These are phyloP conservation scores for Forbesichthys papilliferus DNA, from an alignment of 2,113 vertebrate genomes.

Conservation along the genomic window DNA sequence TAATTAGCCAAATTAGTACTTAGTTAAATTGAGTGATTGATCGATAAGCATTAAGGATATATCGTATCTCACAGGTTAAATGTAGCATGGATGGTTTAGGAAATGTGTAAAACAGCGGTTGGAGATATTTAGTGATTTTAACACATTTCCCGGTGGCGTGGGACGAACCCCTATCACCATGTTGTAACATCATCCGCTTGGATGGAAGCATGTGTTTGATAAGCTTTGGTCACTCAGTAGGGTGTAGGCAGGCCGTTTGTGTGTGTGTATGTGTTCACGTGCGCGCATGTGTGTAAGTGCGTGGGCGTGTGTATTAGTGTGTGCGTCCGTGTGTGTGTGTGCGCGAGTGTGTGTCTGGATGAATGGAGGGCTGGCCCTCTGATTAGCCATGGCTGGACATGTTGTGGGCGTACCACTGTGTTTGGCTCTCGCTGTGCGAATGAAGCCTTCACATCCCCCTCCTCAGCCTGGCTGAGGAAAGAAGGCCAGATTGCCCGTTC, in stretches of 20 bases:
- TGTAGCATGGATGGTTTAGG: no score
- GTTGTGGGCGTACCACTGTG: slow-evolving; percentile 46
- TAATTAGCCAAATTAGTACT: no score
- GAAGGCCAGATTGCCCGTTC: background rate
- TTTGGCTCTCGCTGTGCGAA: slow-evolving; percentile 39
- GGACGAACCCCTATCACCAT: slow-evolving; percentile 31
- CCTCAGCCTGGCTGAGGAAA: slow-evolving; percentile 22
- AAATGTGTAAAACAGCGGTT: no score
- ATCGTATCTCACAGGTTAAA: no score
- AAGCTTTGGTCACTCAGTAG: slow-evolving; percentile 22
- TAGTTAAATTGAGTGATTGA: no score
- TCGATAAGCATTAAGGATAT: no score
- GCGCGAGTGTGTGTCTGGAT: background rate
- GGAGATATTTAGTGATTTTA: no score
- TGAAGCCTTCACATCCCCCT: slow-evolving; percentile 26
- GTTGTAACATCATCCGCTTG: slow-evolving; percentile 37
- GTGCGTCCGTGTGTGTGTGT: slow-evolving; percentile 18
- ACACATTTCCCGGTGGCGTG: background rate
- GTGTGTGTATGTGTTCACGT: background rate
- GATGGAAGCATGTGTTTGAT: slow-evolving; percentile 47
- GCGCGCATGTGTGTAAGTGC: no score
- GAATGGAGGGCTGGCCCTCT: slow-evolving; percentile 55
- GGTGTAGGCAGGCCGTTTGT: slow-evolving; percentile 27
- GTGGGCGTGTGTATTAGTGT: slow-evolving; percentile 4
- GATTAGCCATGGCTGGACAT: slow-evolving; percentile 54